A percentile compares a stretch with the other conserved stretches of the same genome.
phyloP scores from a whole-genome alignment of 2,797 vertebrate genomes.

The Erethizon dorsatum region DNA sequence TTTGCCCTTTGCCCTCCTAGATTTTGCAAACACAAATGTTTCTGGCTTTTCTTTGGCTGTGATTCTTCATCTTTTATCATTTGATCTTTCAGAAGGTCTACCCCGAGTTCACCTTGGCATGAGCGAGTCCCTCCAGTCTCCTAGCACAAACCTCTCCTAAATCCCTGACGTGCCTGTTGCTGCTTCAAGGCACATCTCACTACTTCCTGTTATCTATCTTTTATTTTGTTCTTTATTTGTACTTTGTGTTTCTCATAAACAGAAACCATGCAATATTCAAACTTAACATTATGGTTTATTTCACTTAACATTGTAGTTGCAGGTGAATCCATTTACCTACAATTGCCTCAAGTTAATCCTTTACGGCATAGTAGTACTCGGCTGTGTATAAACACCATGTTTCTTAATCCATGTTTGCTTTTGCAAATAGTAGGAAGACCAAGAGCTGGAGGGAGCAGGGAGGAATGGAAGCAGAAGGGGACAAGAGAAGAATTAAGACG shows the following conservation, averaged over 20 bases:
- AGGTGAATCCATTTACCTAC: not conserved
- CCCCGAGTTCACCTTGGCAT: accelerated
- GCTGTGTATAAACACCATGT: not conserved
- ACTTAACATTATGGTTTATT: no score
- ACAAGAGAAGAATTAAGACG: not conserved
- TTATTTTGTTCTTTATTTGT: not conserved
- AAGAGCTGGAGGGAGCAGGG: not conserved
- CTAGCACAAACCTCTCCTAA: not conserved
- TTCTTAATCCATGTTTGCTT: not conserved
- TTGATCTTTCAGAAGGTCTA: no score
- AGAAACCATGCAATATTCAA: not conserved
- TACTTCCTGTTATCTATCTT: not conserved
- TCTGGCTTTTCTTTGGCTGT: not conserved
- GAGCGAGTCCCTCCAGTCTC: accelerated
- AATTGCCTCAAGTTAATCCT: not conserved
- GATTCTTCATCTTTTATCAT: not conserved
- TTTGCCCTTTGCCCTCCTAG: no score
- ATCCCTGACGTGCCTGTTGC: not conserved
- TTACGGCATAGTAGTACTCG: not conserved
- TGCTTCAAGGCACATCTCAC: not conserved
- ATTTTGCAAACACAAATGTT: not conserved
- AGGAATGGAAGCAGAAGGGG: not conserved
- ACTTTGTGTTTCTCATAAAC: not conserved
- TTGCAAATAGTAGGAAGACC: not conserved
- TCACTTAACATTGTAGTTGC: not conserved